A percentile compares a stretch with the other conserved stretches of the same genome.
phyloP scores from a whole-genome alignment of 2,888 invertebrate species.

The Eueremaeus valkanovi region DNA sequence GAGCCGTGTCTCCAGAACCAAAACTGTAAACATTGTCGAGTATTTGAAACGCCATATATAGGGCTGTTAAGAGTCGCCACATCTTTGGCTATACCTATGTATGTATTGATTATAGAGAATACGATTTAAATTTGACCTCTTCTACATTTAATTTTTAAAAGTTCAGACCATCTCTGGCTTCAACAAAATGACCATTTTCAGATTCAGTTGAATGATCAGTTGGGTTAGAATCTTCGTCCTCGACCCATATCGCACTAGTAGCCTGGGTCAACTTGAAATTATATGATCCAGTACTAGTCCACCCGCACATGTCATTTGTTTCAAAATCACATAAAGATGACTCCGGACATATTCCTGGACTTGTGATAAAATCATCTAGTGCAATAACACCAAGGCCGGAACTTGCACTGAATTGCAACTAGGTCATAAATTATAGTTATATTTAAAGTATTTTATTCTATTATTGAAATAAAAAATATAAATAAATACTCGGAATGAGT shows the following conservation, averaged over 20 bases:
- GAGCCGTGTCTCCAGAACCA: neutral
- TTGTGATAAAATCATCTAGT: neutral
- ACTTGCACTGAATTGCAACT: neutral
- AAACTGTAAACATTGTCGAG: constrained; percentile 18
- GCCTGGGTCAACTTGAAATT: neutral
- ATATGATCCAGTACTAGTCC: neutral
- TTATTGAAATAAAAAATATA: neutral
- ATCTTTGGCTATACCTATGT: no score
- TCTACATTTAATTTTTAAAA: neutral
- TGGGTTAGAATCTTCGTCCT: neutral
- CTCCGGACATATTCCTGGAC: neutral
- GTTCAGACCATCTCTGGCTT: neutral
- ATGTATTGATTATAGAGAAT: neutral
- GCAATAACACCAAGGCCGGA: neutral
- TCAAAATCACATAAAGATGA: constrained; percentile 33
- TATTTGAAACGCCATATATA: neutral
- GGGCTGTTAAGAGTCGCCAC: neutral
- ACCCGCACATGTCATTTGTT: constrained; percentile 20
- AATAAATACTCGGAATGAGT: neutral
- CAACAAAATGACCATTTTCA: constrained; percentile 8
- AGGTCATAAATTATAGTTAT: neutral
- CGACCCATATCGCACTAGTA: neutral
- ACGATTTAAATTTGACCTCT: neutral
- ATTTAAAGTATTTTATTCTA: neutral
- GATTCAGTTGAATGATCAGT: constrained; percentile 25